phyloP scores from a whole-genome alignment of 1,140 invertebrate species.

The Drosophila virilis region DNA sequence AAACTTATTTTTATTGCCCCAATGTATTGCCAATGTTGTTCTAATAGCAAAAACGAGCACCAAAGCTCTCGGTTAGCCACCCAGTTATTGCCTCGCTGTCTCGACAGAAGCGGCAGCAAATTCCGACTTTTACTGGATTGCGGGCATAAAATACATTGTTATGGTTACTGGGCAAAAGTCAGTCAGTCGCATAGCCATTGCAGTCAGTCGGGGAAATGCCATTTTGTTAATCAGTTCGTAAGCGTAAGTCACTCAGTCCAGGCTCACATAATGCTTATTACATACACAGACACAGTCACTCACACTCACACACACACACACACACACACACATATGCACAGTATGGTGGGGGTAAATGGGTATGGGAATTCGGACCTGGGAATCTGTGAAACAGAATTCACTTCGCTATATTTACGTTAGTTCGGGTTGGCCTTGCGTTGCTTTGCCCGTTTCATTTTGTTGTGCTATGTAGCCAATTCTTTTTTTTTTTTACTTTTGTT shows the following conservation, averaged over 20 bases:
- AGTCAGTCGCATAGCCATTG: slow-evolving; percentile 59
- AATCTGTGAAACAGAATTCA: slow-evolving; percentile 8
- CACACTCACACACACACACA: slow-evolving; percentile 31
- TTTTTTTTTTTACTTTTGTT: slow-evolving; percentile 9
- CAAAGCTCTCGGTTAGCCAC: neutral
- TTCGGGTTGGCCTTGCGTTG: slow-evolving; percentile 50
- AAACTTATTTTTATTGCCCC: slow-evolving; percentile 82
- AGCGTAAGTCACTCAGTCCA: slow-evolving; percentile 69
- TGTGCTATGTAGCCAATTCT: slow-evolving; percentile 40
- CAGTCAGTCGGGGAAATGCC: slow-evolving; percentile 40
- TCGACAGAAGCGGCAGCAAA: slow-evolving; percentile 19
- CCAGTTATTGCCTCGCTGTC: slow-evolving; percentile 38
- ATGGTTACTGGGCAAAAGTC: slow-evolving; percentile 79
- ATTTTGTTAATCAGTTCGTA: slow-evolving; percentile 76
- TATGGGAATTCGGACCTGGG: slow-evolving; percentile 33
- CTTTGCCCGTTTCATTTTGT: slow-evolving; percentile 47
- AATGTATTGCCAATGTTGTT: slow-evolving; percentile 82
- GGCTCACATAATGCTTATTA: slow-evolving; percentile 64
- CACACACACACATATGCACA: slow-evolving; percentile 1
- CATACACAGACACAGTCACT: slow-evolving; percentile 40
- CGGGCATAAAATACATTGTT: slow-evolving; percentile 80
- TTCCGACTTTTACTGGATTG: slow-evolving; percentile 29
- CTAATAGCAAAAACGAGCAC: slow-evolving; percentile 79
- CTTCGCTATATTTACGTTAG: slow-evolving; percentile 3
- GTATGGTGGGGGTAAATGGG: slow-evolving; percentile 13